These are phyloP conservation scores for Indicator maculatus DNA, from an alignment of 2,113 vertebrate species.

Conservation along the genomic window DNA sequence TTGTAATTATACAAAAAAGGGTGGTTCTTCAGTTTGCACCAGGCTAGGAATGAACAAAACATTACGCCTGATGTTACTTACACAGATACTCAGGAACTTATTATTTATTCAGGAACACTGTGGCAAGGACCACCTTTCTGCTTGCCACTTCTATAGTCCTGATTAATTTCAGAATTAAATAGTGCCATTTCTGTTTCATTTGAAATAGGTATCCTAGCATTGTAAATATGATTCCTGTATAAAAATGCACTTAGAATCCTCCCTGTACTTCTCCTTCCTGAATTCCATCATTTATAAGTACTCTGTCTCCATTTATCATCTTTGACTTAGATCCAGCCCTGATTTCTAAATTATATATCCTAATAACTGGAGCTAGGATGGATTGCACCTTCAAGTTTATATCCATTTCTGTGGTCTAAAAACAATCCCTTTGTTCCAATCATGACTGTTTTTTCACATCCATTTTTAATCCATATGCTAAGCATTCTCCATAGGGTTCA, in stretches of 20 bases:
- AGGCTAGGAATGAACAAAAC: not conserved
- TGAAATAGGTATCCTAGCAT: slow-evolving; percentile 1
- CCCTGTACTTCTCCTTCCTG: not conserved
- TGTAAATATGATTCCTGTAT: not conserved
- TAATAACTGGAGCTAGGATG: slow-evolving; percentile 41
- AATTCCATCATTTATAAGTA: not conserved
- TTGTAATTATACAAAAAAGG: not conserved
- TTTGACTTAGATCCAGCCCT: slow-evolving; percentile 31
- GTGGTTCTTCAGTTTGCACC: not conserved
- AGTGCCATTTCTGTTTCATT: not conserved
- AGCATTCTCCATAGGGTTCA: slow-evolving; percentile 57
- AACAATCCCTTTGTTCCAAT: slow-evolving; percentile 45
- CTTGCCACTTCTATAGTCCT: not conserved
- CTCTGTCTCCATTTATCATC: slow-evolving; percentile 34
- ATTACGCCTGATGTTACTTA: not conserved
- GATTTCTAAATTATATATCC: slow-evolving; percentile 50
- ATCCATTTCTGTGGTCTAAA: slow-evolving; percentile 41
- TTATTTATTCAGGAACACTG: not conserved
- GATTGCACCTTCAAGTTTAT: slow-evolving; percentile 34
- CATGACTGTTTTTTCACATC: slow-evolving; percentile 46
- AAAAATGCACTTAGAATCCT: slow-evolving; percentile 10
- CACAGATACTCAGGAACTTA: not conserved
- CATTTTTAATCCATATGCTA: slow-evolving; percentile 59
- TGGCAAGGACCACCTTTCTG: not conserved
- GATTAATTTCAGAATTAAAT: not conserved